Evolutionary conservation across 1,140 invertebrate genomes (phyloP).

Genomic region (Drosophila biarmipes): DNA sequence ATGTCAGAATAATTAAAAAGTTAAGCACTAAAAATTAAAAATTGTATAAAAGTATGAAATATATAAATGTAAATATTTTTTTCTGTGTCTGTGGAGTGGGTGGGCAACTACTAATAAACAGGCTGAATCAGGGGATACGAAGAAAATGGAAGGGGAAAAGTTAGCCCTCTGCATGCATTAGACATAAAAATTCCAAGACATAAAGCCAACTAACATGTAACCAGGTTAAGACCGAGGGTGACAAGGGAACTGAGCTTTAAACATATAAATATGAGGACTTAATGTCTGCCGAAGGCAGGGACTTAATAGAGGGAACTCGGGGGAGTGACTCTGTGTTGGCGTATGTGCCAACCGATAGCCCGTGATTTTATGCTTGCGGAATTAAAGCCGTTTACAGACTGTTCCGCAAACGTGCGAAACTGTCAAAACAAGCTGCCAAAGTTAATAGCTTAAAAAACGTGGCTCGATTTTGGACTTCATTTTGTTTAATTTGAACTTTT

Average conservation of each 20-base stretch:
- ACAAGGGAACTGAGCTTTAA: conserved; percentile 43
- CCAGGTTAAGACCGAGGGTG: conserved; percentile 34
- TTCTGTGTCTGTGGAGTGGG: conserved; percentile 31
- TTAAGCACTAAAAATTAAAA: no score
- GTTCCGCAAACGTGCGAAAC: conserved; percentile 18
- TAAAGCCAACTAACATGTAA: conserved; percentile 67
- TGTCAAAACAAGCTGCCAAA: conserved; percentile 27
- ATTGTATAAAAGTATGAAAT: background rate
- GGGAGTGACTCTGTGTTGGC: conserved; percentile 15
- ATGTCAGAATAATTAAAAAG: no score
- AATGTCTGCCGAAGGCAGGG: conserved; percentile 12
- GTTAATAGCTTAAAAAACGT: background rate
- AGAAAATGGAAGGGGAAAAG: conserved; percentile 6
- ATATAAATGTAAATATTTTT: background rate
- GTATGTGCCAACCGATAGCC: conserved; percentile 8
- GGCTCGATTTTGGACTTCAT: no score
- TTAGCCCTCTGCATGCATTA: conserved; percentile 49
- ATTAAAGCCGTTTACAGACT: conserved; percentile 23
- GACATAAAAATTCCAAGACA: conserved; percentile 70
- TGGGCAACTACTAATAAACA: conserved; percentile 69
- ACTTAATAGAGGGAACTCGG: conserved; percentile 3
- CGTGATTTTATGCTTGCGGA: conserved; percentile 31
- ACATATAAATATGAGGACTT: conserved; percentile 63
- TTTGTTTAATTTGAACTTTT: background rate
- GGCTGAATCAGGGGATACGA: conserved; percentile 12